Evolutionary conservation across 2,113 vertebrate genomes (phyloP), one percentile per base, ranked within the genome.

Genomic region (Melozone crissalis): DNA sequence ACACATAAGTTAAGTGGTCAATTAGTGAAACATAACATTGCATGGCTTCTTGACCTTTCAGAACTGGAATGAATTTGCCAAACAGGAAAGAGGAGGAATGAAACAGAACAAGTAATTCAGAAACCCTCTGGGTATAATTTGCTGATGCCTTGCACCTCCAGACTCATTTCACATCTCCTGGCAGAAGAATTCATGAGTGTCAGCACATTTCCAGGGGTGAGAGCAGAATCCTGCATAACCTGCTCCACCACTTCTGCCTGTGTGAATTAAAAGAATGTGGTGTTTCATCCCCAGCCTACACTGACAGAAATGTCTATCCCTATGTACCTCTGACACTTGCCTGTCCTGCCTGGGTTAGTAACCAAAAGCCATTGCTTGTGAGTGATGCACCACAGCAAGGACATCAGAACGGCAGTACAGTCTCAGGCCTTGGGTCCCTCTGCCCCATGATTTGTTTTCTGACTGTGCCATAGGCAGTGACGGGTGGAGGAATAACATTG

Each of bases 21-120:
- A 72, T 91, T 93, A 92, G 67, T 87, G 57, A 85, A 93, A 85
- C 74, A 74, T 15, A 85, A 75, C 47, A 61, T 86, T 85, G 61
- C 44, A 58, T 52, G 67, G 15, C 92, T 82, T 93, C 58, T 85
- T 92, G 92, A 93, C 92, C 86, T 95, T 73, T 93, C 87, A 65
- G 51, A 94, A 87, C 84, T 88, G 90, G 67, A 84, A 91, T 93
- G 84, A 86, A 86, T 91, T 93, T 95, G 68, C 68, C 72, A 75
- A 94, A 55, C 66, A 93, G 86, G 80, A 84, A 96, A 49, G 63
- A 39, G 69, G 12, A 94, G 90, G 86, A 95, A 94, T 92, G 96
- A 93, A 91, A 91, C 12, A 30, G 84, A 97, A 93, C 84, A 1
- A 92, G 94, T 92, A 81, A 84, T 69, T 94, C 80, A 95, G 85